Evolutionary conservation across 1,140 invertebrate species (phyloP), one percentile per base, ranked within the genome.

Genomic region (Asobara japonica): DNA sequence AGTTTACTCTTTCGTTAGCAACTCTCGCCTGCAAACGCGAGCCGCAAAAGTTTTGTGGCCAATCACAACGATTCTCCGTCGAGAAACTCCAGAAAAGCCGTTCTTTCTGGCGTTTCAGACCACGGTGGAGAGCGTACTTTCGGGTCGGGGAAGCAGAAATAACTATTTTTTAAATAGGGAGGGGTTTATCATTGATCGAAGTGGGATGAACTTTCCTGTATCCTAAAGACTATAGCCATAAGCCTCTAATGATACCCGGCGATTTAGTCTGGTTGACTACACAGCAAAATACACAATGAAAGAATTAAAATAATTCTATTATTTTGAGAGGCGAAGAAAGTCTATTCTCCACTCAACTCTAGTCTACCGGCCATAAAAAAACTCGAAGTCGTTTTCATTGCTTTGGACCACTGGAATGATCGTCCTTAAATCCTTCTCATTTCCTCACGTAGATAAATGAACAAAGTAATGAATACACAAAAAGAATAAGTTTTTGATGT

Each of bases 401-500:
- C 65, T 65, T 18, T 60, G 29, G 7, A 22, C 1, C 11, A 27
- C 51, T 56, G 20, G 51, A 56, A 25, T 18, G 8, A 56, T 56
- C 51, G 13, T 6, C 22, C 51, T 18, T 30, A 36, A 13, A n/a
- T 71, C 36, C 67, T 72, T 71, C 64, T 78, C 76, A 74, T 67
- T 75, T 65, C 73, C 74, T 25, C 16, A 73, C 48, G 68, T 36
- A 70, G 69, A 62, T 70, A 69, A 72, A 45, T 61, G 11, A 69
- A 65, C 16, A 60, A 36, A 38, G 60, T 29, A 11, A 69, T 51
- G 29, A 41, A 18, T 29, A 68, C 56, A 22, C 13, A 5, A 51
- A 66, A 67, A 56, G 16, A 56, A 77, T 83, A 84, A 81, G 27
- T 86, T 86, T 87, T 87, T 82, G 86, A 87, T 87, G 86, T 87